These are phyloP conservation scores for Melanerpes formicivorus DNA, from an alignment of 2,113 vertebrate species.

Conservation along the genomic window DNA sequence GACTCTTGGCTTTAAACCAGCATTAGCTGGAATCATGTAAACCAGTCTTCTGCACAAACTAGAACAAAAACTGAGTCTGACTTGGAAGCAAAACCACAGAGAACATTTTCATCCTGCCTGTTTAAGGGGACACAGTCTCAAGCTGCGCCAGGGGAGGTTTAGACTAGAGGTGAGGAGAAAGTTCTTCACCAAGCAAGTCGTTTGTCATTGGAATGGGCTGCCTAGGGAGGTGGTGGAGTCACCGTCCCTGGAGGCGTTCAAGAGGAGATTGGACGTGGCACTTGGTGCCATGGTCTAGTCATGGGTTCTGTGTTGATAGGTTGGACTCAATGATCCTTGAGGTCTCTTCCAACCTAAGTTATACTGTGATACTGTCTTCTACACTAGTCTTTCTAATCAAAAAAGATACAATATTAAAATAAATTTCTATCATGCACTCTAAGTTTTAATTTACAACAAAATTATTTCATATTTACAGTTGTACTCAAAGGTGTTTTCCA, in stretches of 20 bases:
- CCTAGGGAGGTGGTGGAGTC: no score
- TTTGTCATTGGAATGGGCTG: no score
- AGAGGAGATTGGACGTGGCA: no score
- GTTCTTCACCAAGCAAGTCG: no score
- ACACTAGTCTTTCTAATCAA: neutral
- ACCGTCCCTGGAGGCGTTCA: no score
- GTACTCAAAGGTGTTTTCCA: neutral
- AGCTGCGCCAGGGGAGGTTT: no score
- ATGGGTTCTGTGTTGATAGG: no score
- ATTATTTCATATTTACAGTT: neutral
- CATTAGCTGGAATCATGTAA: neutral
- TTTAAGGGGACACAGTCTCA: no score
- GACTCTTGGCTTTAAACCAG: neutral
- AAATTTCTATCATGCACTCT: neutral
- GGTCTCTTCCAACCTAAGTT: no score
- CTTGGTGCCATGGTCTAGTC: no score
- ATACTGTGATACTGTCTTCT: neutral
- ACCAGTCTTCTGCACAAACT: neutral
- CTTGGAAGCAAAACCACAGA: neutral
- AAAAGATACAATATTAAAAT: constrained; percentile 5
- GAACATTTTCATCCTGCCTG: neutral
- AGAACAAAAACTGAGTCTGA: neutral
- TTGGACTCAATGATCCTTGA: no score
- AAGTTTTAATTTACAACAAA: neutral
- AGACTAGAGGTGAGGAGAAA: no score